phyloP scores from a whole-genome alignment of 2,888 invertebrate genomes.

The Vesta saturnalis region DNA sequence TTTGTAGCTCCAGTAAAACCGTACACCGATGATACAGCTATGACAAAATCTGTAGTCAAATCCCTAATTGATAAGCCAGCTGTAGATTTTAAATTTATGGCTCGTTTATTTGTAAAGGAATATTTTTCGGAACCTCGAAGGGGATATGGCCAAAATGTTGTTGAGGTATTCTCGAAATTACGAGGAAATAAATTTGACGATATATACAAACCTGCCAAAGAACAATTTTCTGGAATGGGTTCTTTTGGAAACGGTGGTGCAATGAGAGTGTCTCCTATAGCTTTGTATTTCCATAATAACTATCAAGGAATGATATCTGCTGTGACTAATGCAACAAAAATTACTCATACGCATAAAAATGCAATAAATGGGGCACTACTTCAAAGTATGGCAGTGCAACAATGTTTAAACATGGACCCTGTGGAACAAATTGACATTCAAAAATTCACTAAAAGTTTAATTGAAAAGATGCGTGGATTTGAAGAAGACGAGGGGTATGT shows the following conservation, averaged over 20 bases:
- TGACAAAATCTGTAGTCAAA: slow-evolving; percentile 72
- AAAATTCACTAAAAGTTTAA: slow-evolving; percentile 64
- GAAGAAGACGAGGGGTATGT: slow-evolving; percentile 60
- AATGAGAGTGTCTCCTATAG: slow-evolving; percentile 76
- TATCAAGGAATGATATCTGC: slow-evolving; percentile 64
- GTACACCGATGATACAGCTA: slow-evolving; percentile 78
- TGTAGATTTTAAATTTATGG: slow-evolving; percentile 68
- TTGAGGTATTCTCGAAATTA: slow-evolving; percentile 67
- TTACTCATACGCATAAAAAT: slow-evolving; percentile 72
- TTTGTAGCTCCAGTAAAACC: slow-evolving; percentile 65
- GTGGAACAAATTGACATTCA: slow-evolving; percentile 61
- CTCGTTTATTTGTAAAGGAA: slow-evolving; percentile 71
- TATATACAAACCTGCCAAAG: slow-evolving; percentile 69
- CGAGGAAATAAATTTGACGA: slow-evolving; percentile 66
- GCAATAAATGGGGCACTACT: slow-evolving; percentile 69
- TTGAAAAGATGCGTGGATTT: slow-evolving; percentile 65
- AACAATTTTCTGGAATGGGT: slow-evolving; percentile 74
- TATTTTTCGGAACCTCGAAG: slow-evolving; percentile 70
- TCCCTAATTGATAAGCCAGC: slow-evolving; percentile 67
- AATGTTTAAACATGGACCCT: slow-evolving; percentile 64
- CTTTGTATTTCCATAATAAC: slow-evolving; percentile 68
- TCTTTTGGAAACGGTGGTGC: slow-evolving; percentile 84
- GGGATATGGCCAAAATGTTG: slow-evolving; percentile 73
- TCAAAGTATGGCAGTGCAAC: slow-evolving; percentile 68
- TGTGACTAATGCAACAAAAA: slow-evolving; percentile 63